These are phyloP conservation scores for Scaptomyza tumidula DNA, from an alignment of 2,888 invertebrate species.

Conservation along the genomic window DNA sequence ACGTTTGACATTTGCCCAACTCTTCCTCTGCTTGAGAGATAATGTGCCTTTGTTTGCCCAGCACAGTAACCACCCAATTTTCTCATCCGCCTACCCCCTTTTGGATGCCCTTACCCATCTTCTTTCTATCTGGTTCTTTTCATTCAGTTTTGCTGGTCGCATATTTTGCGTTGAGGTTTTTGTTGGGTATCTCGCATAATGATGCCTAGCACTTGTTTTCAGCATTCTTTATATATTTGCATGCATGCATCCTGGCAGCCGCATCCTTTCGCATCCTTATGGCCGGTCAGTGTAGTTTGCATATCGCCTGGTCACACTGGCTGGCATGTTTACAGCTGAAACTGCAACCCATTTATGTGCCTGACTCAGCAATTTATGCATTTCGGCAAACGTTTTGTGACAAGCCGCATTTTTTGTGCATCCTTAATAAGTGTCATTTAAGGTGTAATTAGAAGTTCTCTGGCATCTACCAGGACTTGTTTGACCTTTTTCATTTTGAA, in stretches of 20 bases:
- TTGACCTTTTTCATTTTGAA: conserved; percentile 2
- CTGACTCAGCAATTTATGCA: conserved; percentile 49
- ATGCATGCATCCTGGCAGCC: conserved; percentile 11
- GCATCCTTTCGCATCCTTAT: conserved; percentile 7
- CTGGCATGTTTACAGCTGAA: conserved; percentile 28
- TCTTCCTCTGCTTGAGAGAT: conserved; percentile 61
- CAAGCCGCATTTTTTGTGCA: conserved; percentile 34
- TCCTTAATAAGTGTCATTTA: conserved; percentile 57
- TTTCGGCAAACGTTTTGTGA: conserved; percentile 31
- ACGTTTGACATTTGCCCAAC: conserved; percentile 77
- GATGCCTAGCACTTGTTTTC: conserved; percentile 64
- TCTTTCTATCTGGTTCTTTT: conserved; percentile 9
- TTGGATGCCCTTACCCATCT: background rate
- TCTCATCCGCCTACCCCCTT: background rate
- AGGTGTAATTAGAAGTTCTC: conserved; percentile 57
- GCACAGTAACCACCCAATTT: background rate
- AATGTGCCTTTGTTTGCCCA: conserved; percentile 64
- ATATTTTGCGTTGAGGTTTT: conserved; percentile 56
- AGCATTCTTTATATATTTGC: conserved; percentile 24
- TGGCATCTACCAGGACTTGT: conserved; percentile 18
- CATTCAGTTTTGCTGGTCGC: conserved; percentile 50
- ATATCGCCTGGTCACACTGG: conserved; percentile 62
- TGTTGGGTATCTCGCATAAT: conserved; percentile 59
- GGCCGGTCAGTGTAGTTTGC: conserved; percentile 40
- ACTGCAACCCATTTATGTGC: conserved; percentile 19